Conservation (phyloP, 53 echinoderm and acorn worm species). For the Apostichopus leukothele region DNA sequence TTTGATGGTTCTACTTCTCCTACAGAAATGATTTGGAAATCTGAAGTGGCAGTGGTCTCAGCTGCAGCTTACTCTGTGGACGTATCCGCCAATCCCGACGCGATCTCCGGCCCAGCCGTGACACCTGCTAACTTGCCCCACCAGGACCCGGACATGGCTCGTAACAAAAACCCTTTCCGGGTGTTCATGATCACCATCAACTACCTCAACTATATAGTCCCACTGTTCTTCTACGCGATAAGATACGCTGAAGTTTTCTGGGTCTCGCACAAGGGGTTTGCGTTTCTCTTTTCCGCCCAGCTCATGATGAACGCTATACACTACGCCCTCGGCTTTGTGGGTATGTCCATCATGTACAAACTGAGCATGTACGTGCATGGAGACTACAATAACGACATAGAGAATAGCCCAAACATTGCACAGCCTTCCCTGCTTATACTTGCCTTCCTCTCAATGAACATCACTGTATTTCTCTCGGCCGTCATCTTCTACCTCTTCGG, state of each 20-base stretch:
- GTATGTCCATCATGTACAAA: slow-evolving; percentile 88
- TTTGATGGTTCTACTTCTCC: neutral
- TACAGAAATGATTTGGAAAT: slow-evolving; percentile 64
- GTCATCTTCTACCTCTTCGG: slow-evolving; percentile 86
- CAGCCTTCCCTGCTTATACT: slow-evolving; percentile 63
- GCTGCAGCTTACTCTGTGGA: neutral
- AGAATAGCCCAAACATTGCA: slow-evolving; percentile 51
- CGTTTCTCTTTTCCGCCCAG: slow-evolving; percentile 72
- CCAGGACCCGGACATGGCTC: slow-evolving; percentile 51
- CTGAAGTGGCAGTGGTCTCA: slow-evolving; percentile 57
- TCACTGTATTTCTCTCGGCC: slow-evolving; percentile 83
- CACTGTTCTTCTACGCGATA: slow-evolving; percentile 90
- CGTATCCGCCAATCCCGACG: neutral
- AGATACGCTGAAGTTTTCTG: slow-evolving; percentile 97
- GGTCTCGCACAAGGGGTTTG: slow-evolving; percentile 92
- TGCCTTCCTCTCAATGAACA: slow-evolving; percentile 79
- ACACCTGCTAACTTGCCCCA: neutral
- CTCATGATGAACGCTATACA: slow-evolving; percentile 90
- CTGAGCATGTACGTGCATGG: slow-evolving; percentile 88
- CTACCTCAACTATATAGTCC: slow-evolving; percentile 92
- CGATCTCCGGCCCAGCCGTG: neutral
- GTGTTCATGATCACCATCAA: slow-evolving; percentile 88
- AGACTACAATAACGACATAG: slow-evolving; percentile 55
- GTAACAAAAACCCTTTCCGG: slow-evolving; percentile 66
- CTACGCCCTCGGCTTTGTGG: slow-evolving; percentile 82